A percentile compares a stretch with the other conserved stretches of the same genome.
phyloP scores from a whole-genome alignment of 2,888 invertebrate species.

The Cyclophora punctaria region DNA sequence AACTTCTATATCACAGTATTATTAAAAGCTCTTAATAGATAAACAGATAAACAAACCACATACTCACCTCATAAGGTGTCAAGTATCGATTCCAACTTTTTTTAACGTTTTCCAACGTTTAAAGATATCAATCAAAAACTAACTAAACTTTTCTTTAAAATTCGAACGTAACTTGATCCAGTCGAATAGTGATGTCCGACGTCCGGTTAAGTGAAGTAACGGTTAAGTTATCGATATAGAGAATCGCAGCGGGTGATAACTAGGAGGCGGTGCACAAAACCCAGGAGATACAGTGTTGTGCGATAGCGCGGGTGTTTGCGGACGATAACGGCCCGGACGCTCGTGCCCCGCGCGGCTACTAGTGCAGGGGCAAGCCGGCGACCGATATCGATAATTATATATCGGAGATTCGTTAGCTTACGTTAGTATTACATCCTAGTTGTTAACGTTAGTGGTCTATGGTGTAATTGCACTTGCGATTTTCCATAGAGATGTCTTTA shows the following conservation, averaged over 20 bases:
- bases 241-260: constrained; percentile 5
- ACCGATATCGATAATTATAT: too few species aligned
- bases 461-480: too few species aligned
- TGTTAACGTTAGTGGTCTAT: too few species aligned
- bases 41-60: too few species aligned
- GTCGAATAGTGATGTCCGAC: constrained; percentile 10
- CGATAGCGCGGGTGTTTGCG: constrained; percentile 46
- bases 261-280: constrained; percentile 28
- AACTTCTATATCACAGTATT: too few species aligned
- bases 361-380: constrained; percentile 3
- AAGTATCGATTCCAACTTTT: too few species aligned
- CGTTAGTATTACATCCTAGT: too few species aligned
- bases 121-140: constrained; percentile 1
- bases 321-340: constrained; percentile 37
- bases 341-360: constrained; percentile 5
- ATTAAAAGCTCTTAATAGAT: too few species aligned
- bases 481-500: too few species aligned
- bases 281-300: constrained; percentile 36
- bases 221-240: constrained; percentile 3
- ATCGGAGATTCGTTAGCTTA: too few species aligned
- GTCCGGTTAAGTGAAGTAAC: not conserved
- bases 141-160: constrained; percentile 7
- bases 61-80: too few species aligned
- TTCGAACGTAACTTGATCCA: constrained; percentile 7
- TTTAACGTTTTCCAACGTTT: too few species aligned